phyloP scores from a whole-genome alignment of 2,113 vertebrate species.

The Gobiocypris rarus region DNA sequence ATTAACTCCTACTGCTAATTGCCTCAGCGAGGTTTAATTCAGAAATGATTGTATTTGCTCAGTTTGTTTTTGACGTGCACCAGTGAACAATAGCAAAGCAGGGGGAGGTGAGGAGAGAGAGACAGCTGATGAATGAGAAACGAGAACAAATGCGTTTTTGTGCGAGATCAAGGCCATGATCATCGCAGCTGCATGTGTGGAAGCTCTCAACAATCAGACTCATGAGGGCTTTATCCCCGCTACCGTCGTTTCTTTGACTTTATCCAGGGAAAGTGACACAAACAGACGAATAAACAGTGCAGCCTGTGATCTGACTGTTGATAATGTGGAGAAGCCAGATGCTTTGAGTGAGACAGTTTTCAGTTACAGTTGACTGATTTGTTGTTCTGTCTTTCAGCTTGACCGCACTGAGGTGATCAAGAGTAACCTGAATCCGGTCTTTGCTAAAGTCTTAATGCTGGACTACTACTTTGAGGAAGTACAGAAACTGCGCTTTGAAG shows the following conservation, averaged over 20 bases:
- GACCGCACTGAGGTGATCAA: constrained; percentile 93
- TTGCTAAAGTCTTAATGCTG: constrained; percentile 89
- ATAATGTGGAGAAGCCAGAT: not conserved
- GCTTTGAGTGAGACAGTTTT: constrained; percentile 22
- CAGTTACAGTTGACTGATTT: constrained; percentile 26
- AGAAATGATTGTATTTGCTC: constrained; percentile 24
- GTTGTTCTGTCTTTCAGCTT: constrained; percentile 73
- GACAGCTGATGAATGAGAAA: constrained; percentile 31
- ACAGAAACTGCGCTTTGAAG: constrained; percentile 93
- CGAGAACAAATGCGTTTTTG: constrained; percentile 20
- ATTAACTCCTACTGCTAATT: constrained; percentile 17
- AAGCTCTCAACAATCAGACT: constrained; percentile 4
- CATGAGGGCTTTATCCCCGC: constrained; percentile 14
- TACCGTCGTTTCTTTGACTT: not conserved
- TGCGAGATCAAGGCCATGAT: constrained; percentile 21
- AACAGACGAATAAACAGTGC: not conserved
- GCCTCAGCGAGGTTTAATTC: constrained; percentile 11
- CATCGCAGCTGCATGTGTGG: constrained; percentile 31
- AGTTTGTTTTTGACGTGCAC: constrained; percentile 32
- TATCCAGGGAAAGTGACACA: not conserved
- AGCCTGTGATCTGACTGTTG: constrained; percentile 6
- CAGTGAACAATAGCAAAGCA: constrained; percentile 32
- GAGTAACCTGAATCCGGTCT: constrained; percentile 92
- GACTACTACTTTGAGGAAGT: constrained; percentile 97
- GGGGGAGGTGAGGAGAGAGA: constrained; percentile 10